Evolutionary conservation across 1,140 invertebrate genomes (phyloP).

Genomic region (Agraylea sexmaculata): DNA sequence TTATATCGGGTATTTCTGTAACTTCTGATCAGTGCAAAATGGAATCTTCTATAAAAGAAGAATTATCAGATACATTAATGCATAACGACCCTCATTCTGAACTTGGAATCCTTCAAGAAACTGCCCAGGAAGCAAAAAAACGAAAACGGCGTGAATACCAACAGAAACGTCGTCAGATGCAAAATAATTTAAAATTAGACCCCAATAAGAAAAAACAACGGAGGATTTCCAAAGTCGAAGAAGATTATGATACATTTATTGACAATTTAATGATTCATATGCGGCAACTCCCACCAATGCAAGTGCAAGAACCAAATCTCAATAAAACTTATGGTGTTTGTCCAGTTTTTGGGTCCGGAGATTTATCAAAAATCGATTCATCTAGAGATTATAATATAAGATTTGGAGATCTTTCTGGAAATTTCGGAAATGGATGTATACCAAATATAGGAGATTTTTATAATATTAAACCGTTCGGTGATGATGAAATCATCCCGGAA

Average conservation of each 20-base stretch:
- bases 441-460: slow-evolving; percentile 66
- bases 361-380: slow-evolving; percentile 56
- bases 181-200: slow-evolving; percentile 37
- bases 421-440: slow-evolving; percentile 60
- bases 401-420: slow-evolving; percentile 63
- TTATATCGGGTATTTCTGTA: slow-evolving; percentile 39
- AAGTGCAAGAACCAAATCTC: slow-evolving; percentile 78
- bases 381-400: slow-evolving; percentile 56
- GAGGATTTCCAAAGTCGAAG: slow-evolving; percentile 74
- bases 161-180: slow-evolving; percentile 61
- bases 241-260: slow-evolving; percentile 84
- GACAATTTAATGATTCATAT: slow-evolving; percentile 79
- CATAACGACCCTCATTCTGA: slow-evolving; percentile 24
- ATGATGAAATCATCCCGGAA: slow-evolving; percentile 57
- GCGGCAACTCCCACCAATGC: slow-evolving; percentile 67
- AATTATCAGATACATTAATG: slow-evolving; percentile 31
- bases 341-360: slow-evolving; percentile 68
- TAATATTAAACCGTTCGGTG: slow-evolving; percentile 70
- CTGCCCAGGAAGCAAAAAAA: slow-evolving; percentile 56
- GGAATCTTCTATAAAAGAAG: slow-evolving; percentile 45
- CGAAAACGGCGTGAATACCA: slow-evolving; percentile 71
- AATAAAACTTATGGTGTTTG: slow-evolving; percentile 71
- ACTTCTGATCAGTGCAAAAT: slow-evolving; percentile 45
- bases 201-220: slow-evolving; percentile 65
- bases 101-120: slow-evolving; percentile 29